Percentiles rank a stretch among this genome's conserved stretches.
Evolutionary conservation across 1,140 invertebrate species (phyloP).

Genomic region (Neodiprion pinetum): DNA sequence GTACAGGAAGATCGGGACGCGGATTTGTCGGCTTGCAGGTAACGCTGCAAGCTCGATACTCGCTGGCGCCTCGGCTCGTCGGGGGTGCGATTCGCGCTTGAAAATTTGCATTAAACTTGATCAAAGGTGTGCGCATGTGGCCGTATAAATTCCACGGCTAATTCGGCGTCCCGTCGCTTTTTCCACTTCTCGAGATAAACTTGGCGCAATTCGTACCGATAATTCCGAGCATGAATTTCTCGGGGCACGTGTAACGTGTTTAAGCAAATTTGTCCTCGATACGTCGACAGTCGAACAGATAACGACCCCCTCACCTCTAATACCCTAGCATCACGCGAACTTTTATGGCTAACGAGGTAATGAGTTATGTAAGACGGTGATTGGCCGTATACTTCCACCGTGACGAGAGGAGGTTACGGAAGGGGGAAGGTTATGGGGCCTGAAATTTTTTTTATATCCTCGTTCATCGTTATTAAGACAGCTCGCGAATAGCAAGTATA

Average conservation of each 20-base stretch:
- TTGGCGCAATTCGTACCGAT: no score
- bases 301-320: neutral
- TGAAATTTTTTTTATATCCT: neutral
- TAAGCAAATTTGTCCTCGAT: neutral
- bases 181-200: no score
- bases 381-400: neutral
- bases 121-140: no score
- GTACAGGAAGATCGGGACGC: neutral
- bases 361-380: neutral
- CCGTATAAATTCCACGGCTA: no score
- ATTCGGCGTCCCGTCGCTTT: no score
- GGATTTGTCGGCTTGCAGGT: neutral
- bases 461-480: neutral
- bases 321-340: neutral
- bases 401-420: neutral
- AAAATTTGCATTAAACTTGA: no score
- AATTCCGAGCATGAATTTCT: no score
- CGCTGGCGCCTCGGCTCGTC: no score
- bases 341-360: neutral
- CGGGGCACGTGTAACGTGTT: neutral
- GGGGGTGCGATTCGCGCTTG: no score
- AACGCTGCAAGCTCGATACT: no score
- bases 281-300: constrained; percentile 1
- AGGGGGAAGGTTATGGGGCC: neutral
- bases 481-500: neutral